Evolutionary conservation across 2,888 invertebrate species (phyloP), one percentile per base, ranked within the genome.

Genomic region (Tiliacea citrago): DNA sequence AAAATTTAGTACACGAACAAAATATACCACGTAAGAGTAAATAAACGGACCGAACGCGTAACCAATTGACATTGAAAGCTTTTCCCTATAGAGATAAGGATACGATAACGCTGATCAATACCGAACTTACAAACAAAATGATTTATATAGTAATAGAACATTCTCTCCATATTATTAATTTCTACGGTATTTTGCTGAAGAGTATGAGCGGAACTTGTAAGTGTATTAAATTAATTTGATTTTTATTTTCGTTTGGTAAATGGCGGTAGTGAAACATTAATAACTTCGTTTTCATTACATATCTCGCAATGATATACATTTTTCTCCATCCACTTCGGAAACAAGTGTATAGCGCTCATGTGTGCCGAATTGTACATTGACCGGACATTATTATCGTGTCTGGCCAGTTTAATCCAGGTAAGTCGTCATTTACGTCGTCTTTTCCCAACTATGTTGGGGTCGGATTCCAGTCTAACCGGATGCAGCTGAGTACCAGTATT

Each of bases 21-120:
- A 13, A 45, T 39, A 47, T 12, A 67, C 45, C 16, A 16, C 24
- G 39, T 66, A 45, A 57, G 18, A 29, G 69, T 80, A 82, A 78
- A 83, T 67, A 79, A 77, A 77, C 62, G 47, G 13, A 66, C 12
- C 6, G 6, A 35, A 70, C 55, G 58, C 57, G 65, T 79, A 75
- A 77, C 73, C 79, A 84, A 83, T 86, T 81, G 81, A 66, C 80
- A 79, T 68, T 82, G 82, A 89, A 86, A 88, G 88, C 89, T 89
- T 88, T 88, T 79, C 53, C 82, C 77, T 68, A 84, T 84, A 76
- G 58, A 84, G 86, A 88, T 88, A 79, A 81, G 60, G 24, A 29
- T 12, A 7, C 39, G 87, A 86, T 84, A 86, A 81, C 68, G 53
- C 35, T 53, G 78, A 86, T 88, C 88, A 73, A 83, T 86, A 81